These are phyloP conservation scores for Machimus atricapillus DNA, from an alignment of 2,888 invertebrate genomes.

Conservation along the genomic window DNA sequence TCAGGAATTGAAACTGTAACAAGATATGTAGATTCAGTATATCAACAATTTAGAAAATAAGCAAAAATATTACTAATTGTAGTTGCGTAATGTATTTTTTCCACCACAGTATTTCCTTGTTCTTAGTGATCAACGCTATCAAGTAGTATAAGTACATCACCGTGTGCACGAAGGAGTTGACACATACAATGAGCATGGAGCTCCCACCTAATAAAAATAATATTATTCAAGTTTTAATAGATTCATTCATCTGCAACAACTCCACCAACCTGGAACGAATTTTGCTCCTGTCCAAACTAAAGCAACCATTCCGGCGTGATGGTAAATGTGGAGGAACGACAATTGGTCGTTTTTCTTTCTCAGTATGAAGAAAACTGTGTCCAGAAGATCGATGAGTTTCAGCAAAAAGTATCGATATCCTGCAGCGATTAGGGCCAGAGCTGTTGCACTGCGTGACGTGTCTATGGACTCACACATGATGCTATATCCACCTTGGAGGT, in stretches of 20 bases:
- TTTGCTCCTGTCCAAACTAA: constrained; percentile 69
- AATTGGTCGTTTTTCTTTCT: constrained; percentile 78
- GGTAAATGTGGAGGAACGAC: constrained; percentile 80
- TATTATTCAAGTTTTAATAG: background rate
- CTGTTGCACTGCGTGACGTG: constrained; percentile 45
- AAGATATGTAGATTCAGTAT: background rate
- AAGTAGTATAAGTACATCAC: constrained; percentile 84
- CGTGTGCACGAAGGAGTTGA: constrained; percentile 77
- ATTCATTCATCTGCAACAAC: background rate
- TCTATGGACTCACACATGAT: constrained; percentile 43
- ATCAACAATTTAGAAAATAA: background rate
- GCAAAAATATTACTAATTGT: constrained; percentile 65
- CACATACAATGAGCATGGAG: constrained; percentile 69
- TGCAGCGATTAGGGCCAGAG: constrained; percentile 60
- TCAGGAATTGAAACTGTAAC: constrained; percentile 68
- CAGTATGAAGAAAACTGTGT: constrained; percentile 77
- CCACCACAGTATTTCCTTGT: constrained; percentile 75
- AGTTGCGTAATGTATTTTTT: constrained; percentile 81
- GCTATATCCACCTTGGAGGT: constrained; percentile 56
- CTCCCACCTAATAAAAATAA: constrained; percentile 63
- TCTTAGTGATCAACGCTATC: constrained; percentile 72
- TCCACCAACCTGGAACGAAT: constrained; percentile 62
- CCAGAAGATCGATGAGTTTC: constrained; percentile 71
- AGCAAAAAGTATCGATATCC: constrained; percentile 69
- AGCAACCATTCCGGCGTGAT: constrained; percentile 77